phyloP scores from a whole-genome alignment of 2,888 invertebrate species.

The Rutpela maculata region DNA sequence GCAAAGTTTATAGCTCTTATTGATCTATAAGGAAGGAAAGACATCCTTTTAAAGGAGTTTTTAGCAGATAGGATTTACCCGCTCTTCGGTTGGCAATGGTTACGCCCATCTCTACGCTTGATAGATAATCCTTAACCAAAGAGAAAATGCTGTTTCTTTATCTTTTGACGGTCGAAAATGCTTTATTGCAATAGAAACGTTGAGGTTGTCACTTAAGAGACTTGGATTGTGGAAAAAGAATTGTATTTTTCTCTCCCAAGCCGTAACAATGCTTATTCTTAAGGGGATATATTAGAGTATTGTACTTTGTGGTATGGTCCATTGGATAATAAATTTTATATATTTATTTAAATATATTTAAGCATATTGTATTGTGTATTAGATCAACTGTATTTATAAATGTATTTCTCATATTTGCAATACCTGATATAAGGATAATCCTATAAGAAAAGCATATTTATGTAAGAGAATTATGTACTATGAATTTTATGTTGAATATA shows the following conservation, averaged over 20 bases:
- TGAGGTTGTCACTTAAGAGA: slow-evolving; percentile 4
- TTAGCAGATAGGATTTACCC: slow-evolving; percentile 26
- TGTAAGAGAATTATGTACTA: too few species aligned
- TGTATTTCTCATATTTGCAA: too few species aligned
- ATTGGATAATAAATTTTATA: too few species aligned
- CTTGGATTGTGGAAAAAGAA: neutral
- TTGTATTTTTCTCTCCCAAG: neutral
- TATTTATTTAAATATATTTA: too few species aligned
- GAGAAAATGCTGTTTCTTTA: neutral
- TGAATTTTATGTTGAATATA: too few species aligned
- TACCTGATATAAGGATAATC: too few species aligned
- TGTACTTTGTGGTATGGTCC: too few species aligned
- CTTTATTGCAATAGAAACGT: slow-evolving; percentile 14
- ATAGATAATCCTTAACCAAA: slow-evolving; percentile 23
- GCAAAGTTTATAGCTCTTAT: slow-evolving; percentile 31
- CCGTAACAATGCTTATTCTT: neutral
- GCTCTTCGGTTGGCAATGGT: slow-evolving; percentile 14
- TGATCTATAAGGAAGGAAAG: slow-evolving; percentile 33
- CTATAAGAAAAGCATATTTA: too few species aligned
- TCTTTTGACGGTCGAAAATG: slow-evolving; percentile 7
- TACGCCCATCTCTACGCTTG: slow-evolving; percentile 29
- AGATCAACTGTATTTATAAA: too few species aligned
- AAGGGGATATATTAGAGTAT: too few species aligned
- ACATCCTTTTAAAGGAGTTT: slow-evolving; percentile 27
- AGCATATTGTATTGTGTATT: neutral